A percentile compares a stretch with the other conserved stretches of the same genome.
These are phyloP conservation scores for Dichetophora obliterata DNA, from an alignment of 2,888 invertebrate species.

Conservation along the genomic window DNA sequence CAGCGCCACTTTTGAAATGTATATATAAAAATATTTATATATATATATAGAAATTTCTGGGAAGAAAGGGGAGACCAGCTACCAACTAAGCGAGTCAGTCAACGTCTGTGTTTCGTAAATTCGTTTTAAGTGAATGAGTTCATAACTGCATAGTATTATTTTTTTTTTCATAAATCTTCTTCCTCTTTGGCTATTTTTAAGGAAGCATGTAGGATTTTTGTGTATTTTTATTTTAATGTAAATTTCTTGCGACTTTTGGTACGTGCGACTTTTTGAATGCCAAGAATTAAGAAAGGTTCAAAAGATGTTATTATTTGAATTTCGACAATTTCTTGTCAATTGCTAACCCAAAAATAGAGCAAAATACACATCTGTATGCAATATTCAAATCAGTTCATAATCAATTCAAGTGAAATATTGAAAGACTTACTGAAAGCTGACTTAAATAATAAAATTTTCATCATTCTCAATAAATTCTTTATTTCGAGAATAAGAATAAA, in stretches of 20 bases:
- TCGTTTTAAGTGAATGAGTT: constrained; percentile 24
- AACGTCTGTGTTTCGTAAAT: constrained; percentile 7
- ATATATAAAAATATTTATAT: too few species aligned
- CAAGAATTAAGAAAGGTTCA: constrained; percentile 61
- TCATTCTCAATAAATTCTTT: too few species aligned
- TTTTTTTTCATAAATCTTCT: not conserved
- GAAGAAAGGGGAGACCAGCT: constrained; percentile 31
- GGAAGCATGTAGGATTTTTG: constrained; percentile 26
- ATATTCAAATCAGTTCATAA: too few species aligned
- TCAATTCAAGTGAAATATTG: too few species aligned
- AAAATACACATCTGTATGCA: too few species aligned
- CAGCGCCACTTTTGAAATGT: not conserved
- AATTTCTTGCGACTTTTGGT: constrained; percentile 54
- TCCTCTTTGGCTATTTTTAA: constrained; percentile 24
- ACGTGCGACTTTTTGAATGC: constrained; percentile 64
- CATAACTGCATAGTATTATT: not conserved
- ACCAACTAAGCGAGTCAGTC: constrained; percentile 22
- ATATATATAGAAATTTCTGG: not conserved
- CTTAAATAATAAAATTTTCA: too few species aligned
- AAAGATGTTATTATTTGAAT: constrained; percentile 54
- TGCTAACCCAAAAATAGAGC: constrained; percentile 27
- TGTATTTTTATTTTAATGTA: constrained; percentile 39
- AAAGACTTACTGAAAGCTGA: too few species aligned
- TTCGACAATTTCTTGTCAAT: constrained; percentile 56
- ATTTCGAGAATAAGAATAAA: too few species aligned